Percentiles rank a stretch among this genome's conserved stretches.
Evolutionary conservation across 2,113 vertebrate species (phyloP).

Genomic region (Dipodomys stephensi): DNA sequence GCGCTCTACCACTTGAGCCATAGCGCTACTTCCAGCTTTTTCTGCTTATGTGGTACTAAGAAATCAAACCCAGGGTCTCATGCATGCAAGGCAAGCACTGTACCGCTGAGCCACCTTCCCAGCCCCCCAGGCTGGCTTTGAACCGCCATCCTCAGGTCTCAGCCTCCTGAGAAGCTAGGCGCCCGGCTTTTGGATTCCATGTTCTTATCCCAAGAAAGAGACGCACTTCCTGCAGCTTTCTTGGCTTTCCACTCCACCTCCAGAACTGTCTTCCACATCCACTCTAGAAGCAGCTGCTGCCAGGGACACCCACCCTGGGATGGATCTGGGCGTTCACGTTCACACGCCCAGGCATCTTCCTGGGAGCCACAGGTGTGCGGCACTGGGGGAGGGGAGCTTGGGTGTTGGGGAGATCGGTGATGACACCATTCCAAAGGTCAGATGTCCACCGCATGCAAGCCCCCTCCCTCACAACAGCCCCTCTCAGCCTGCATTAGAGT

Average conservation of each 20-base stretch:
- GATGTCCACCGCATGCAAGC: accelerated
- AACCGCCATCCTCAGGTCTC: no score
- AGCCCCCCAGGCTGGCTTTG: no score
- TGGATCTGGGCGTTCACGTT: not conserved
- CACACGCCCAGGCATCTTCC: not conserved
- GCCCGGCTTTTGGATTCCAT: accelerated
- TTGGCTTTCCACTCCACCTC: not conserved
- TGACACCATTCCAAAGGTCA: no score
- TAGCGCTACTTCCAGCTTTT: no score
- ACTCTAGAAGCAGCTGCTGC: not conserved
- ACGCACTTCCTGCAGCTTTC: not conserved
- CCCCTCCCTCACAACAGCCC: not conserved
- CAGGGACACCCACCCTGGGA: accelerated
- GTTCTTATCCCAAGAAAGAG: not conserved
- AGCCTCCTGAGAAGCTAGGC: no score
- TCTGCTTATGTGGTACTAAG: no score
- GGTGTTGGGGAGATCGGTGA: accelerated
- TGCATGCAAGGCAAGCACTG: no score
- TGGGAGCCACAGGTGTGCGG: not conserved
- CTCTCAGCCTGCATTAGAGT: no score
- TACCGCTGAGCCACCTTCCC: no score
- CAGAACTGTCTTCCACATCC: not conserved
- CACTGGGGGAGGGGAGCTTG: no score
- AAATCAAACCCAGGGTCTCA: no score
- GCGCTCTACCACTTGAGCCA: no score